Conservation (phyloP, 1,140 invertebrate genomes). For the Sycobia sp. region DNA sequence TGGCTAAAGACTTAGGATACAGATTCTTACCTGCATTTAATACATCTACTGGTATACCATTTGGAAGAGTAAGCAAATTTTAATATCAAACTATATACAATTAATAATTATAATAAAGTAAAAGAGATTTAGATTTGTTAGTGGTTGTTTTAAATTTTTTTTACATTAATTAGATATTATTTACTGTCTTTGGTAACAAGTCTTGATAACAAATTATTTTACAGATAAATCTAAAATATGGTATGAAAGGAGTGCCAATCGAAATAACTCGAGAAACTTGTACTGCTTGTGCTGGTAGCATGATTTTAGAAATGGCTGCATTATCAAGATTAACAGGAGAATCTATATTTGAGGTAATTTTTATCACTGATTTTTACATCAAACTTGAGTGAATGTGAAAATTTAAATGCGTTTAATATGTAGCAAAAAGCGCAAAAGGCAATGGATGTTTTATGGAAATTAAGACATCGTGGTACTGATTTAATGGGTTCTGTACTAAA, state of each 20-base stretch:
- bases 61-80: slow-evolving; percentile 76
- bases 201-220: slow-evolving; percentile 40
- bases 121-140: too few relatives aligned
- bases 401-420: slow-evolving; percentile 4
- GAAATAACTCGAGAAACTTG: slow-evolving; percentile 88
- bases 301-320: slow-evolving; percentile 96
- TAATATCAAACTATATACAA: too few relatives aligned
- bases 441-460: slow-evolving; percentile 96
- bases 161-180: too few relatives aligned
- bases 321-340: slow-evolving; percentile 91
- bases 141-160: too few relatives aligned
- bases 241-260: slow-evolving; percentile 78
- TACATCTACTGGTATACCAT: slow-evolving; percentile 96
- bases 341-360: slow-evolving; percentile 82
- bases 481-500: slow-evolving; percentile 93
- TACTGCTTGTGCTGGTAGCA: slow-evolving; percentile 97
- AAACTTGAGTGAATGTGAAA: not conserved
- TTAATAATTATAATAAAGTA: too few relatives aligned
- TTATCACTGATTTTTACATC: not conserved
- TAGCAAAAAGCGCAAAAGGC: slow-evolving; percentile 90
- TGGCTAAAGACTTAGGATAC: slow-evolving; percentile 92
- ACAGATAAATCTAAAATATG: slow-evolving; percentile 88
- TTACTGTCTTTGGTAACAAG: not conserved
- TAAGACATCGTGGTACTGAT: slow-evolving; percentile 88
- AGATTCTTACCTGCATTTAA: slow-evolving; percentile 95